These are phyloP conservation scores for Rhamnusium bicolor DNA, from an alignment of 2,888 invertebrate genomes.

Conservation along the genomic window DNA sequence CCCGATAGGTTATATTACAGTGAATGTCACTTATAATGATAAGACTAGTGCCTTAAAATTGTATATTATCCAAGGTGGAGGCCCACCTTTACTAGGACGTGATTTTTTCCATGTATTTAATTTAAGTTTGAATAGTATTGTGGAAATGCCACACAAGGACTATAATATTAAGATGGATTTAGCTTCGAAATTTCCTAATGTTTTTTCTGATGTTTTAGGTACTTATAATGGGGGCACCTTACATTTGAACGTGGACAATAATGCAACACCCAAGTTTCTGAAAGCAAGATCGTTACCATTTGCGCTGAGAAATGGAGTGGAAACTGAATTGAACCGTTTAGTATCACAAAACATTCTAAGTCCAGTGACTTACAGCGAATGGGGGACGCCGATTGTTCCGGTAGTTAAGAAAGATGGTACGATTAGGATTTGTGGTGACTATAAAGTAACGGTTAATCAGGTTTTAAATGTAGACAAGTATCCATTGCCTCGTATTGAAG, in stretches of 20 bases:
- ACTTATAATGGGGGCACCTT: slow-evolving; percentile 10
- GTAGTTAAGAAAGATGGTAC: neutral
- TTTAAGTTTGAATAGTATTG: neutral
- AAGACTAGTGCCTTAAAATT: neutral
- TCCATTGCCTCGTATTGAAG: slow-evolving; percentile 9
- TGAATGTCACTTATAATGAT: slow-evolving; percentile 9
- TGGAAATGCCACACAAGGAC: neutral
- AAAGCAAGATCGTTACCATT: slow-evolving; percentile 37
- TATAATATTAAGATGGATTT: neutral
- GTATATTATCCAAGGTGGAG: neutral
- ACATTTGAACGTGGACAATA: slow-evolving; percentile 7
- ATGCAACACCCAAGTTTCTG: slow-evolving; percentile 16
- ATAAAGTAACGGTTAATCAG: neutral
- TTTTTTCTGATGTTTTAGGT: slow-evolving; percentile 20
- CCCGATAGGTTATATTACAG: slow-evolving; percentile 6
- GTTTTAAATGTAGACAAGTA: neutral
- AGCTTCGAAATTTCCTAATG: slow-evolving; percentile 12
- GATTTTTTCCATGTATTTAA: neutral
- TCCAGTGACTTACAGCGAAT: slow-evolving; percentile 38
- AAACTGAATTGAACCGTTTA: slow-evolving; percentile 28
- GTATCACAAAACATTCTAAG: slow-evolving; percentile 28
- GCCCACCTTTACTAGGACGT: slow-evolving; percentile 23
- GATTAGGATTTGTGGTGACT: neutral
- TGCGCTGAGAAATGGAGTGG: slow-evolving; percentile 33
- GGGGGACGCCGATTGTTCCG: slow-evolving; percentile 38